phyloP scores from a whole-genome alignment of 1,140 invertebrate genomes.

The Camponotus vicinus region DNA sequence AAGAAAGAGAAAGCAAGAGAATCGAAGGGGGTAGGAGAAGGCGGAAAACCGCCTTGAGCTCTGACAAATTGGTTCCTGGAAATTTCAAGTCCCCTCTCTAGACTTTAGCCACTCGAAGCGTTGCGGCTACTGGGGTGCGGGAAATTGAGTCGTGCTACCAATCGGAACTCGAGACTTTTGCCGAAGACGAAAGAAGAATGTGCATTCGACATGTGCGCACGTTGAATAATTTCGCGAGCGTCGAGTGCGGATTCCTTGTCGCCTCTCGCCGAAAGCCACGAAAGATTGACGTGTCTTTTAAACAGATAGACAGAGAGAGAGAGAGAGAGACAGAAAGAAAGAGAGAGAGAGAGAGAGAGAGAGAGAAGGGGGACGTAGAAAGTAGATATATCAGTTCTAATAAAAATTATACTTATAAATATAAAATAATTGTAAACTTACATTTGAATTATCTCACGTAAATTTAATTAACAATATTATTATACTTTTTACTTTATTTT shows the following conservation, averaged over 20 bases:
- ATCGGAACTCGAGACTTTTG: conserved; percentile 59
- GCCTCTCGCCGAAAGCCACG: neutral
- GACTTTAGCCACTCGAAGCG: conserved; percentile 30
- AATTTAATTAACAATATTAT: no score
- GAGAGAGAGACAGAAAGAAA: no score
- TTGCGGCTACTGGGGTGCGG: conserved; percentile 42
- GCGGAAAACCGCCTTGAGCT: conserved; percentile 60
- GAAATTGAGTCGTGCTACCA: conserved; percentile 65
- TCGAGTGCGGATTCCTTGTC: conserved; percentile 41
- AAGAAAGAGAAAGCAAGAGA: neutral
- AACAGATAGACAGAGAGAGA: no score
- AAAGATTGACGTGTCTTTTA: conserved; percentile 8
- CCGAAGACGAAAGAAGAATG: conserved; percentile 64
- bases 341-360: no score
- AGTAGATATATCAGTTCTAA: neutral
- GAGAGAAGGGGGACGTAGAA: no score
- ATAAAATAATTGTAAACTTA: neutral
- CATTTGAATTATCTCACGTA: neutral
- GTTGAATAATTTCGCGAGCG: conserved; percentile 67
- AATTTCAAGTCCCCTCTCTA: conserved; percentile 55
- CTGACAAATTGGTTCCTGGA: conserved; percentile 68
- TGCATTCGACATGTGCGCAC: conserved; percentile 61
- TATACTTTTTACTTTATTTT: no score
- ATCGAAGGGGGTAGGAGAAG: neutral
- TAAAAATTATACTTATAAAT: neutral